Percentiles rank a stretch among this genome's conserved stretches.
Evolutionary conservation across 2,888 invertebrate species (phyloP).

Genomic region (Diplazon laetatorius): DNA sequence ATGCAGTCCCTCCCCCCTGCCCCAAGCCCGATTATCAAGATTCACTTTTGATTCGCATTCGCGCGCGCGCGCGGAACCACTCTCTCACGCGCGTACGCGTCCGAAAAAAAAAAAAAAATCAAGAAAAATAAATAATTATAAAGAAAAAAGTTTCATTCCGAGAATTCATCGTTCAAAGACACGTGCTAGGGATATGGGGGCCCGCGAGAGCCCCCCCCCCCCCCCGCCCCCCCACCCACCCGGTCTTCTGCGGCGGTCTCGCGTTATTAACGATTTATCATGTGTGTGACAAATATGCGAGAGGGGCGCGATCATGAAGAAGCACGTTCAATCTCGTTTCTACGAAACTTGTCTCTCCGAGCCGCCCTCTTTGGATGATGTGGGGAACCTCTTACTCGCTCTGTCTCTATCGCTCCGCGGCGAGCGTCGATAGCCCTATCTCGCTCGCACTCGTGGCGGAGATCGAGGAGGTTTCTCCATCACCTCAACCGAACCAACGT

Average conservation of each 20-base stretch:
- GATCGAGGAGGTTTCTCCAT: too few species aligned
- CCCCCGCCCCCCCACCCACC: too few species aligned
- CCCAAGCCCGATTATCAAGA: constrained; percentile 43
- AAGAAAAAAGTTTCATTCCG: constrained; percentile 37
- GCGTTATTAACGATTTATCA: constrained; percentile 40
- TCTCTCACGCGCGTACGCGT: too few species aligned
- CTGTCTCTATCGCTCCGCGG: background rate
- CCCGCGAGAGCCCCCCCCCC: too few species aligned
- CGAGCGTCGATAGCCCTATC: too few species aligned
- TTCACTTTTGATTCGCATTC: constrained; percentile 41
- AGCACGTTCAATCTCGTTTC: constrained; percentile 10
- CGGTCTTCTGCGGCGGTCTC: too few species aligned
- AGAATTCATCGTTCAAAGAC: constrained; percentile 33
- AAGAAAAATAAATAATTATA: too few species aligned
- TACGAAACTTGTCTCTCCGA: constrained; percentile 27
- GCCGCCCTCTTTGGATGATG: too few species aligned
- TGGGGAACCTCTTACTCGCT: background rate
- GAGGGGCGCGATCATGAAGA: background rate
- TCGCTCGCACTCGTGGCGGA: too few species aligned
- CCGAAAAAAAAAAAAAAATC: too few species aligned
- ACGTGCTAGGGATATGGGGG: constrained; percentile 25
- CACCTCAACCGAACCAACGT: too few species aligned
- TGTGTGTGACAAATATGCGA: constrained; percentile 36
- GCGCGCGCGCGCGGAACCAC: constrained; percentile 5
- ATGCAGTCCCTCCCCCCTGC: too few species aligned